Percentiles rank a stretch among this genome's conserved stretches.
Conservation (phyloP, 2,888 invertebrate species). For the Schizaphis graminum region DNA sequence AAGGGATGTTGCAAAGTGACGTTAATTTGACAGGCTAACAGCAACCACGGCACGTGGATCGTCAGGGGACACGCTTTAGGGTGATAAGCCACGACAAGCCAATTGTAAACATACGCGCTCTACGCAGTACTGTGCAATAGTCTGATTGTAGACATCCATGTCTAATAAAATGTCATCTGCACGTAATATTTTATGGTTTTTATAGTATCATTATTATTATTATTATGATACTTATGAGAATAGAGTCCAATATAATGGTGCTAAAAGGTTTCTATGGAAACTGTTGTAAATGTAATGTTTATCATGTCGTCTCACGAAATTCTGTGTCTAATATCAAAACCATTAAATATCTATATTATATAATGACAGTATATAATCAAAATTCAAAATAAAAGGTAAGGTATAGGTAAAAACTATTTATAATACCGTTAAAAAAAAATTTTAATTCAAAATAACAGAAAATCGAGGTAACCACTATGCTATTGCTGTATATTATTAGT, state of each 20-base stretch:
- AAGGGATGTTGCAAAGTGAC: constrained; percentile 41
- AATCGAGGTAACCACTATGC: neutral
- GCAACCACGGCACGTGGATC: constrained; percentile 49
- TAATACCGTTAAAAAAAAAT: neutral
- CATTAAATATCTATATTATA: neutral
- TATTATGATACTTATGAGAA: neutral
- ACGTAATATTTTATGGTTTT: constrained; percentile 16
- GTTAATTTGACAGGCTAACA: constrained; percentile 62
- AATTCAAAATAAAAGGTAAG: neutral
- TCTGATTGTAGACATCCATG: constrained; percentile 4
- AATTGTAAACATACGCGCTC: constrained; percentile 47
- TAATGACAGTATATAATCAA: neutral
- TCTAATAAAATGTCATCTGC: constrained; percentile 18
- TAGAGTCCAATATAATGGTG: neutral
- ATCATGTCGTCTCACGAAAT: neutral
- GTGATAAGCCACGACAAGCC: constrained; percentile 50
- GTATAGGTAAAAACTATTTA: neutral
- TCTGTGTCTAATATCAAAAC: neutral
- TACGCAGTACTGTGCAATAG: neutral
- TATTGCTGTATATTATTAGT: neutral
- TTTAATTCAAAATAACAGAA: too few relatives aligned
- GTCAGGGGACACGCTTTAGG: constrained; percentile 54
- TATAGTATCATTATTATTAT: constrained; percentile 21
- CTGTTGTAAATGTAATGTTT: neutral
- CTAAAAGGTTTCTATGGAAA: neutral